These are phyloP conservation scores for Vollenhovia emeryi DNA, from an alignment of 1,140 invertebrate genomes.

Conservation along the genomic window DNA sequence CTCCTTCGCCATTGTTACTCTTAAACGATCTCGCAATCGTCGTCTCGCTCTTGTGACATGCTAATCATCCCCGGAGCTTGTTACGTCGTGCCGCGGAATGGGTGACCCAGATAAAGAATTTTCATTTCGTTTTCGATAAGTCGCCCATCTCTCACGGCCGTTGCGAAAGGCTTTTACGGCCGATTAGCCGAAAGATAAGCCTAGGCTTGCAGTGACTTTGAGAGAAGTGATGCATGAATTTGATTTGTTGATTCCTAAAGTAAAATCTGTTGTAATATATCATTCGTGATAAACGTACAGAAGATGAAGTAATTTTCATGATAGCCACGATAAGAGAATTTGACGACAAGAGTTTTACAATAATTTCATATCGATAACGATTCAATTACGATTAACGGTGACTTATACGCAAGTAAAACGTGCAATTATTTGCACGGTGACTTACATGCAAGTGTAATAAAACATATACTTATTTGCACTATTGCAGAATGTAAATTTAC, in stretches of 20 bases:
- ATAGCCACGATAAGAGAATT: not conserved
- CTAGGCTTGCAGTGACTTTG: not conserved
- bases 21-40: constrained; percentile 71
- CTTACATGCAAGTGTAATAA: not conserved
- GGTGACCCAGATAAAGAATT: constrained; percentile 66
- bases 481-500: not conserved
- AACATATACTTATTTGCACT: not conserved
- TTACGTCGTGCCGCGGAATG: constrained; percentile 59
- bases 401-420: not conserved
- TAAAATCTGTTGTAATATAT: not conserved
- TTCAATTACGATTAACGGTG: not conserved
- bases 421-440: not conserved
- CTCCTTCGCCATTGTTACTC: constrained; percentile 72
- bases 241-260: not conserved
- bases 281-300: not conserved
- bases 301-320: not conserved
- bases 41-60: constrained; percentile 68
- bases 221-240: not conserved
- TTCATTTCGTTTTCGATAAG: constrained; percentile 40
- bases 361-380: not conserved
- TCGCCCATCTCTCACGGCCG: not conserved
- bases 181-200: not conserved
- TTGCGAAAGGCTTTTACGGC: not conserved
- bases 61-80: constrained; percentile 71
- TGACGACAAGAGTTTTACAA: too few relatives aligned